Evolutionary conservation across 2,797 vertebrate genomes (phyloP), one percentile per base, ranked within the genome.

Genomic region (Podargus strigoides): DNA sequence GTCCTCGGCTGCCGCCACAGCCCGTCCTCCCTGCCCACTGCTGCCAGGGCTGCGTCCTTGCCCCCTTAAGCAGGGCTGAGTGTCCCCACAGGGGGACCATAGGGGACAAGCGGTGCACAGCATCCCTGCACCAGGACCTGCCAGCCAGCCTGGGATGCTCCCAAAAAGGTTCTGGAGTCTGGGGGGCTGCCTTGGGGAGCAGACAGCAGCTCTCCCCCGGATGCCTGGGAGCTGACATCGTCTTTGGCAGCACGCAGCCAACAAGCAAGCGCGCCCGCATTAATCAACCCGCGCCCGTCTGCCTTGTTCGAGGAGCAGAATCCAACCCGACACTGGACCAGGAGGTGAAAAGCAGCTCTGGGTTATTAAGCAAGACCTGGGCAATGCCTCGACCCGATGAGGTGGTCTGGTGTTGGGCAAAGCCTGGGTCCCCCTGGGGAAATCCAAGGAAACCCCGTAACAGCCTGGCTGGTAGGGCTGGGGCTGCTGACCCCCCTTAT

Each of bases 211-310:
- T 76, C 56, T 84, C 56, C 76, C 15, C 26, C 21, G 2, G 14
- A 88, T 96, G 84, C 88, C 50, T 95, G 62, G 67, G 67, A 88
- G 95, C 84, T 94, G 94, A 94, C 78, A 93, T 95, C 36, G 77
- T 73, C 90, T 82, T 92, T 95, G 93, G 95, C 93, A 95, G 70
- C 21, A 0, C 7, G 22, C 56, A 66, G 23, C n/a, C 53, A 56
- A 53, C 0, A 0, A 64, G 85, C 27, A 12, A 95, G 93, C 5
- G 41, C 28, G 3, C 60, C 42, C 10, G 0, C 58, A 63, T 87
- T 55, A 53, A 94, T 95, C 97, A 89, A 28, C 39, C 75, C 3
- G 2, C 4, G 20, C 74, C 70, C 18, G 78, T 44, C 55, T 60
- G 53, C 73, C 4, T 6, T 10, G 9, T 66, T 59, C 14, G 6